Evolutionary conservation across 2,113 vertebrate species (phyloP).

Genomic region (Anguilla rostrata): DNA sequence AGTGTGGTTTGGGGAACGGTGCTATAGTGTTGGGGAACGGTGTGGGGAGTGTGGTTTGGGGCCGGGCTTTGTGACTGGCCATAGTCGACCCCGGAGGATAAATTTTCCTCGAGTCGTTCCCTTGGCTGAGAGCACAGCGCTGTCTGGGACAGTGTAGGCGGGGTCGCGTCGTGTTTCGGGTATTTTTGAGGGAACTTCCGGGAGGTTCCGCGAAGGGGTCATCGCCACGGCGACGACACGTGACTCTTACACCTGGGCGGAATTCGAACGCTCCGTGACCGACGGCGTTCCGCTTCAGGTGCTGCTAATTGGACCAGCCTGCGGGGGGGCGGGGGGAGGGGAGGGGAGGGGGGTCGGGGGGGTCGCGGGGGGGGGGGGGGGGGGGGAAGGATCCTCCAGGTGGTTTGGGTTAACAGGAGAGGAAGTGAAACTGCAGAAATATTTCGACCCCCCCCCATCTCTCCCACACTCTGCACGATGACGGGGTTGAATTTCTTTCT

Average conservation of each 20-base stretch:
- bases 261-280: slow-evolving; percentile 23
- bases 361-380: slow-evolving; percentile 25
- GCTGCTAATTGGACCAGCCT: slow-evolving; percentile 45
- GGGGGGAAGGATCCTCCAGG: not conserved
- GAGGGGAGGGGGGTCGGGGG: not conserved
- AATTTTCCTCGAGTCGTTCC: not conserved
- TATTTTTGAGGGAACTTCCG: not conserved
- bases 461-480: not conserved
- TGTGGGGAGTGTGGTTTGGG: not conserved
- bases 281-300: slow-evolving; percentile 40
- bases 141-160: not conserved
- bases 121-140: not conserved
- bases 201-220: slow-evolving; percentile 19
- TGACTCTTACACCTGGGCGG: slow-evolving; percentile 15
- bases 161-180: not conserved
- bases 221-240: slow-evolving; percentile 14
- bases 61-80: not conserved
- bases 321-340: slow-evolving; percentile 20
- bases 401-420: not conserved
- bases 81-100: not conserved
- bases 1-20: too few relatives aligned
- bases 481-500: slow-evolving; percentile 52
- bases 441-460: not conserved
- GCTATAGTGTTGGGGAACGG: not conserved
- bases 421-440: slow-evolving; percentile 6